phyloP scores from a whole-genome alignment of 53 echinoderm and acorn worm species.

The Paracentrotus lividus region DNA sequence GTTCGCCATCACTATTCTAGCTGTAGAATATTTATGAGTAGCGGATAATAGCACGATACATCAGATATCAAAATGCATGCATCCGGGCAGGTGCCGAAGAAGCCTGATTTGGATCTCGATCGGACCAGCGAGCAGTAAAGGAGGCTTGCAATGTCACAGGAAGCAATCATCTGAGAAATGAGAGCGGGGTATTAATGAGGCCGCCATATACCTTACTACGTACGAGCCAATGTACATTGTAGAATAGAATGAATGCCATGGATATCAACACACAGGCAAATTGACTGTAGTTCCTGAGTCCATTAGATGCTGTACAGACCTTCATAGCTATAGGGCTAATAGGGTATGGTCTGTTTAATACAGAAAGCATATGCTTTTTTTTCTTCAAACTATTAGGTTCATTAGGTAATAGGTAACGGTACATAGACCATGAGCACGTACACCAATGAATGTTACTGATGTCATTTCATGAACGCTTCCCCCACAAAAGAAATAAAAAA shows the following conservation, averaged over 20 bases:
- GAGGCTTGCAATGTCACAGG: slow-evolving; percentile 42
- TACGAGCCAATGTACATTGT: background rate
- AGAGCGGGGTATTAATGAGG: slow-evolving; percentile 51
- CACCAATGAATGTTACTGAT: background rate
- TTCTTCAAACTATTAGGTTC: background rate
- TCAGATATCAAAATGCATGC: slow-evolving; percentile 17
- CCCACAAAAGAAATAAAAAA: no score
- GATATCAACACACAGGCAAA: background rate
- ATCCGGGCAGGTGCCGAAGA: slow-evolving; percentile 33
- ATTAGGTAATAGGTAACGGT: background rate
- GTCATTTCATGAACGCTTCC: background rate
- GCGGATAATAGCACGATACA: slow-evolving; percentile 11
- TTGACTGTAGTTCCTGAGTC: background rate
- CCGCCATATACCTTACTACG: background rate
- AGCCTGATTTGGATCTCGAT: slow-evolving; percentile 24
- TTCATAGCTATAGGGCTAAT: background rate
- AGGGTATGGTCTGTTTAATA: background rate
- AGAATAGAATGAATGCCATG: slow-evolving; percentile 30
- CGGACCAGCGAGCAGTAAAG: slow-evolving; percentile 46
- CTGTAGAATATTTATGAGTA: slow-evolving; percentile 20
- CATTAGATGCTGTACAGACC: background rate
- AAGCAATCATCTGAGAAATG: slow-evolving; percentile 35
- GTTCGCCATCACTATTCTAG: background rate
- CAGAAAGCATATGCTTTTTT: background rate
- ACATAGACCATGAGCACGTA: background rate